Evolutionary conservation across 2,113 vertebrate species (phyloP), one percentile per base, ranked within the genome.

Genomic region (Elaphurus davidianus): DNA sequence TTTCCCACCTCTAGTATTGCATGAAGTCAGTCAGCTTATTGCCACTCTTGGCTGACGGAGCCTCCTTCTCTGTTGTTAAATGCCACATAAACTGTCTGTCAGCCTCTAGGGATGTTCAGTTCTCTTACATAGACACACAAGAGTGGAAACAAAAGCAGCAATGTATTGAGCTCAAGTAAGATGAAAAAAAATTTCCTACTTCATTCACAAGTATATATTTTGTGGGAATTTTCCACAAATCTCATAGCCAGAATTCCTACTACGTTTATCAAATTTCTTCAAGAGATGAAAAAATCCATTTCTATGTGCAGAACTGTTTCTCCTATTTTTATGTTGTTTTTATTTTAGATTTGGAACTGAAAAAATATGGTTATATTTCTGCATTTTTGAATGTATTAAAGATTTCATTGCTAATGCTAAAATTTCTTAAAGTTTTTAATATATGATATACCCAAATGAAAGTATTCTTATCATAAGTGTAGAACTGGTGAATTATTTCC

Each of bases 61-160:
- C 94, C 97, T 98, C 94, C 95, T 91, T 97, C 96, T 98, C 98
- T 98, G 96, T 98, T 98, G 98, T 97, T 98, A 99, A 99, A 98
- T 98, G 98, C 97, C 93, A 97, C 83, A 93, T 97, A 98, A 99
- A 98, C 96, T 98, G 97, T 98, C 98, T 98, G 98, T 98, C 98
- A 99, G 96, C 91, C 94, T 98, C 91, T 84, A 98, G 96, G 90
- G 27, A 97, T 98, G 43, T 91, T 98, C 94, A 97, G 74, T 98
- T 96, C 87, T 94, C 94, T 97, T 95, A 90, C 60, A 95, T 89
- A 98, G 98, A 98, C 98, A 67, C 47, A 91, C 23, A 97, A 88
- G 96, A 47, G 86, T 97, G 57, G 62, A 90, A 94, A 98, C 91
- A 97, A 97, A 97, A 84, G 52, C 81, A 94, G 57, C 60, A 54